These are phyloP conservation scores for Plecotus auritus DNA, from an alignment of 2,113 vertebrate genomes.

Conservation along the genomic window DNA sequence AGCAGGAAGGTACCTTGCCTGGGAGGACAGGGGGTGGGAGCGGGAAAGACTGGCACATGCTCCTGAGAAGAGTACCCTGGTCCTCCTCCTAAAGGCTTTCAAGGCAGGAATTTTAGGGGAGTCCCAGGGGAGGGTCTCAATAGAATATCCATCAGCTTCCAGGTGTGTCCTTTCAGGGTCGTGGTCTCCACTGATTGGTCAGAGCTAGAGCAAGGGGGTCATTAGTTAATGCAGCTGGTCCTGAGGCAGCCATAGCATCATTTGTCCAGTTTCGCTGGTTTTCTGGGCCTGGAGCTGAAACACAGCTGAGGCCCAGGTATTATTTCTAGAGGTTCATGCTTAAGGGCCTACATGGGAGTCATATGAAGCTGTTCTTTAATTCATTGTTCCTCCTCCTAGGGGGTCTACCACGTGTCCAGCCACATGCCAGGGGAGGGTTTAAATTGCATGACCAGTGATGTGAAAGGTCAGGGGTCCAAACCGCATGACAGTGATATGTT, in stretches of 20 bases:
- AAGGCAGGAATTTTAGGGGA: neutral
- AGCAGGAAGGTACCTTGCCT: neutral
- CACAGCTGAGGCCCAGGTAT: neutral
- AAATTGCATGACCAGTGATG: neutral
- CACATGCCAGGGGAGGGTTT: neutral
- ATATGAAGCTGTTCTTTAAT: neutral
- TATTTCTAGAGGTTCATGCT: neutral
- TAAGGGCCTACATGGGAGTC: neutral
- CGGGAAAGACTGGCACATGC: neutral
- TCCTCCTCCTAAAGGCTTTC: neutral
- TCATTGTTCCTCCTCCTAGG: neutral
- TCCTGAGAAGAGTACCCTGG: neutral
- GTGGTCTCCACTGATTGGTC: neutral
- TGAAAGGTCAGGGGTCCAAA: neutral
- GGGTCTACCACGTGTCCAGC: neutral
- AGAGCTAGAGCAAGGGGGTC: neutral
- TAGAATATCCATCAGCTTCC: neutral
- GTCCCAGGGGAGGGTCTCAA: neutral
- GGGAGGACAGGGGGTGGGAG: neutral
- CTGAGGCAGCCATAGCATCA: neutral
- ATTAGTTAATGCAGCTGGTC: neutral
- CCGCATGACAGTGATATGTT: neutral
- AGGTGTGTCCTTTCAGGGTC: neutral
- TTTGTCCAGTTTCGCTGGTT: neutral
- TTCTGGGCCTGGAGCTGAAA: neutral